A percentile compares a stretch with the other conserved stretches of the same genome.
phyloP scores from a whole-genome alignment of 2,888 invertebrate genomes.

The Pomacea canaliculata region DNA sequence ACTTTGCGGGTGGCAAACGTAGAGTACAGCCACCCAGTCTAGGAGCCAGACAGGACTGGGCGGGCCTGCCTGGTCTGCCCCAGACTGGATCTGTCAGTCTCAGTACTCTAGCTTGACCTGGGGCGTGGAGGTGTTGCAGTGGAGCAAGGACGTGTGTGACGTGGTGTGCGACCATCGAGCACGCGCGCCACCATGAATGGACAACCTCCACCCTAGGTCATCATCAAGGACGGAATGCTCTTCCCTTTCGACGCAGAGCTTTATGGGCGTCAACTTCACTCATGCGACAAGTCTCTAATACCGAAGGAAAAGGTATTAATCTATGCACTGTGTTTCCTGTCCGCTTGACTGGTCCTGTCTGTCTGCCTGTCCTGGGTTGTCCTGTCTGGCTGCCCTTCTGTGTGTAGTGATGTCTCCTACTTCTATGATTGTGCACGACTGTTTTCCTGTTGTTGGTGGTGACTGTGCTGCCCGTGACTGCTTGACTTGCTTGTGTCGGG shows the following conservation, averaged over 20 bases:
- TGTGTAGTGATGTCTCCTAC: no score
- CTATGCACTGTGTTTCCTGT: background rate
- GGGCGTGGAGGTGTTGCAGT: constrained; percentile 13
- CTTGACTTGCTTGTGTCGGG: background rate
- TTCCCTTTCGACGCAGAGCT: constrained; percentile 30
- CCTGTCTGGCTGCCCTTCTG: background rate
- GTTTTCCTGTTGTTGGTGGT: background rate
- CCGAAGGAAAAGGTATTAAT: constrained; percentile 7
- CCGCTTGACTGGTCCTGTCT: background rate
- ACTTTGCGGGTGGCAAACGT: no score
- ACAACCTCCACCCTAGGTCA: constrained; percentile 19
- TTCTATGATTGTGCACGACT: no score
- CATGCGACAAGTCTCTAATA: background rate
- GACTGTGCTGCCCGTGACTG: background rate
- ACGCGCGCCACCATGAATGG: constrained; percentile 34
- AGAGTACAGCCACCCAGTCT: no score
- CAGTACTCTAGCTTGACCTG: no score
- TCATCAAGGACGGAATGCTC: constrained; percentile 26
- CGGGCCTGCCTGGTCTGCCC: no score
- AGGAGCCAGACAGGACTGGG: no score
- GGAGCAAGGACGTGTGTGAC: constrained; percentile 27
- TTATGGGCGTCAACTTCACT: constrained; percentile 5
- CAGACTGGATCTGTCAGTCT: no score
- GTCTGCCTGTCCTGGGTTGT: background rate
- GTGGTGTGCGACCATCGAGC: constrained; percentile 30